These are phyloP conservation scores for Entomobrya proxima DNA, from an alignment of 2,888 invertebrate species.

Conservation along the genomic window DNA sequence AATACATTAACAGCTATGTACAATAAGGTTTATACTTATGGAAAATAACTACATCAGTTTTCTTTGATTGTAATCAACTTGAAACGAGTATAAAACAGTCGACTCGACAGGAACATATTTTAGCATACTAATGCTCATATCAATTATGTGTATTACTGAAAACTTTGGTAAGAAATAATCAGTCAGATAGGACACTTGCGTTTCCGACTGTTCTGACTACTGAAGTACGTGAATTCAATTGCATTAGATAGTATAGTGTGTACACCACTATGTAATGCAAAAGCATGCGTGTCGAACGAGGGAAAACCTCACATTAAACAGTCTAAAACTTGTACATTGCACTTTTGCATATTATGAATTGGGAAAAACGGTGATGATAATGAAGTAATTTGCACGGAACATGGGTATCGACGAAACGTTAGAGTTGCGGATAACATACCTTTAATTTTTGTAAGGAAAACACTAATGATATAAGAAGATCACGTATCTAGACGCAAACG, in stretches of 20 bases:
- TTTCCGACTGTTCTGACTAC: no score
- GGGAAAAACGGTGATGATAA: conserved; percentile 1
- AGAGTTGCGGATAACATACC: background rate
- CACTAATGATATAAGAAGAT: background rate
- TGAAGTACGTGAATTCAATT: background rate
- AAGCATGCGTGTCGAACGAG: no score
- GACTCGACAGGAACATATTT: background rate
- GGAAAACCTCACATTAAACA: no score
- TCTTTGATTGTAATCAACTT: background rate
- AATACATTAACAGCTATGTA: background rate
- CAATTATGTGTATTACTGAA: background rate
- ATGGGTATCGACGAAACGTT: background rate
- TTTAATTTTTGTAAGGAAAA: background rate
- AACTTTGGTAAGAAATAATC: conserved; percentile 42
- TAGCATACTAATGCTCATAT: background rate
- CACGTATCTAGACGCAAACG: background rate
- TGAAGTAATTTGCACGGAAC: conserved; percentile 33
- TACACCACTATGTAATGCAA: background rate
- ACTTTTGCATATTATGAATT: background rate
- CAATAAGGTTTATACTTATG: background rate
- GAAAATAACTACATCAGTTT: background rate
- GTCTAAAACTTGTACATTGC: no score
- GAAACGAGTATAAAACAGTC: no score
- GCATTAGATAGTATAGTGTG: background rate
- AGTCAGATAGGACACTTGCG: background rate